Evolutionary conservation across 2,888 invertebrate genomes (phyloP), one percentile per base, ranked within the genome.

Genomic region (Oxystoma pomonae): DNA sequence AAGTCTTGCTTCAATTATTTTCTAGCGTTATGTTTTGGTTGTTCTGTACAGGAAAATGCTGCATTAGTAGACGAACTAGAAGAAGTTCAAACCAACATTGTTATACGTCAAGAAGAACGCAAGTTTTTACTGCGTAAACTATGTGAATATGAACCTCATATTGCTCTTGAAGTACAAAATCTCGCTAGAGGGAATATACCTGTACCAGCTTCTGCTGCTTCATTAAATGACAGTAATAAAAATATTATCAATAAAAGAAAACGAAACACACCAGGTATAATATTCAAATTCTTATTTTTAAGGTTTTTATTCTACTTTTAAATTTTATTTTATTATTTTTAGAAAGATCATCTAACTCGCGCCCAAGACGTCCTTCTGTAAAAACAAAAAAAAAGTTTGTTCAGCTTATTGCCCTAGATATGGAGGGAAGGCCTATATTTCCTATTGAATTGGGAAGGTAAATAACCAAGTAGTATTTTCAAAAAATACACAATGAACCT

Each of bases 31-130:
- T n/a, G n/a, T n/a, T n/a, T n/a, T n/a, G n/a, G n/a, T n/a, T n/a
- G n/a, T n/a, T n/a, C n/a, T n/a, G n/a, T n/a, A 51, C 72, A 92
- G 92, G 92, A 92, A 82, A 92, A 92, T 82, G 89, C 91, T 60
- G 90, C 91, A 2, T 78, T 95, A 1, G 94, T 94, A 78, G 96
- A 96, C 82, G 93, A 95, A 83, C 90, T 94, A 16, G 88, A 91
- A 0, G 87, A 89, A 78, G 87, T 91, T 67, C 94, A 96, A 80
- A 90, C 92, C 73, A 91, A 91, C 77, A 87, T 93, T 58, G 80
- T 89, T 20, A 85, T 90, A 60, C 88, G 90, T 0, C 91, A 91
- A 75, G 93, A 94, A 76, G 94, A 96, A 78, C 84, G 94, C 66
- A 86, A 91, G 69, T 93, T 89, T 79, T 81, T 96, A 55, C 81